A percentile compares a stretch with the other conserved stretches of the same genome.
Conservation (phyloP, 2,113 vertebrate species). For the Laterallus jamaicensis region DNA sequence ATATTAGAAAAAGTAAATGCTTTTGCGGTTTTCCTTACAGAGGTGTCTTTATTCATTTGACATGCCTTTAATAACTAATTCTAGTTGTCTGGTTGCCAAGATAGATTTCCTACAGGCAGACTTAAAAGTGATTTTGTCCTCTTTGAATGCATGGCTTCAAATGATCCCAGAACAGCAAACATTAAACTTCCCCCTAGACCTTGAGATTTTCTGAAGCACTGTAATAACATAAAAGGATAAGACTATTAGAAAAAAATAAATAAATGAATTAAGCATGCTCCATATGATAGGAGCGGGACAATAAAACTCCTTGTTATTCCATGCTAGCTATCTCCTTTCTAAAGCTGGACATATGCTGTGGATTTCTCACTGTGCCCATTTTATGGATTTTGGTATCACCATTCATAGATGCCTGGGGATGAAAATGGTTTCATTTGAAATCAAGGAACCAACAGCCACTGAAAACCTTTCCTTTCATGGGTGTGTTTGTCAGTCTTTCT, state of each 20-base stretch:
- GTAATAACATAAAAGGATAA: conserved; percentile 64
- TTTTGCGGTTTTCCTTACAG: conserved; percentile 83
- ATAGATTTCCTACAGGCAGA: conserved; percentile 85
- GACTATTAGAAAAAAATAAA: conserved; percentile 49
- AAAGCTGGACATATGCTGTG: not conserved
- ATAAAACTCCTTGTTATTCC: conserved; percentile 49
- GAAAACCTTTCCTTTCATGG: not conserved
- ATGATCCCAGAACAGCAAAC: conserved; percentile 89
- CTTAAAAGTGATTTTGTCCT: conserved; percentile 90
- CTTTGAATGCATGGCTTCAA: conserved; percentile 88
- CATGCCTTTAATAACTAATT: conserved; percentile 90
- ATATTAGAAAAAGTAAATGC: conserved; percentile 81
- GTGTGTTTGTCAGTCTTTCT: not conserved
- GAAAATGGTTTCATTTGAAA: not conserved
- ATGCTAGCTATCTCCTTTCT: not conserved
- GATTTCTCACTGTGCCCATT: conserved; percentile 1
- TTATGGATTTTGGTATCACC: not conserved
- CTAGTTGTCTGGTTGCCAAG: conserved; percentile 84
- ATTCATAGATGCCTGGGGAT: not conserved
- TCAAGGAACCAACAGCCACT: not conserved
- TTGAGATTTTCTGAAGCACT: conserved; percentile 76
- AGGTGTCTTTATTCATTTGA: conserved; percentile 85
- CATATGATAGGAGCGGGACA: not conserved
- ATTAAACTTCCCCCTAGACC: conserved; percentile 81
- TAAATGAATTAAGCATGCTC: conserved; percentile 43